phyloP scores from a whole-genome alignment of 2,797 vertebrate species.

The Esox lucius region DNA sequence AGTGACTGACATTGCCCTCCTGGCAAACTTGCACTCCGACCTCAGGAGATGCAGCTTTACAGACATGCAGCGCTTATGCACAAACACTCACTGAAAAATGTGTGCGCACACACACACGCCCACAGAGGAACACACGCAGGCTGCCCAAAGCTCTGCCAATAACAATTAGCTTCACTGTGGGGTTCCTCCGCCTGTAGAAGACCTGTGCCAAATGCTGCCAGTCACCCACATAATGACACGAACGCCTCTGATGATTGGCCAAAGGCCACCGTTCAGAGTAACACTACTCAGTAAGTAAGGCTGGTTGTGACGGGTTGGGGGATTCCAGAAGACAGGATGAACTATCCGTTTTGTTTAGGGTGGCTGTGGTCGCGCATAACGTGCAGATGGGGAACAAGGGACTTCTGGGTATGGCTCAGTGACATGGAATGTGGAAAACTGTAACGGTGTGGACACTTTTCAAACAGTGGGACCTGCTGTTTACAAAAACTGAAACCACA shows the following conservation, averaged over 20 bases:
- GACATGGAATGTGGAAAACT: neutral
- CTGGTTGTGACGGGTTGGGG: neutral
- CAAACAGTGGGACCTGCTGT: neutral
- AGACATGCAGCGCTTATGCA: slow-evolving; percentile 13
- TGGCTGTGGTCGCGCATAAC: neutral
- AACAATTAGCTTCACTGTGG: slow-evolving; percentile 38
- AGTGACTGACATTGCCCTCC: slow-evolving; percentile 2
- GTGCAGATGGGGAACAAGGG: neutral
- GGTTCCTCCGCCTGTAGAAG: slow-evolving; percentile 37
- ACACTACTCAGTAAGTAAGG: neutral
- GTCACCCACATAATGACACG: slow-evolving; percentile 36
- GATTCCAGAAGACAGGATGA: slow-evolving; percentile 34
- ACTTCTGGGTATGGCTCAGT: neutral
- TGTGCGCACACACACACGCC: slow-evolving; percentile 11
- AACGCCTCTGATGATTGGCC: slow-evolving; percentile 15
- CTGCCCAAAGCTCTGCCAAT: slow-evolving; percentile 34
- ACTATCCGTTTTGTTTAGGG: slow-evolving; percentile 27
- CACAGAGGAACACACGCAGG: neutral
- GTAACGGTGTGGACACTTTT: neutral
- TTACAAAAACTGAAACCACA: neutral
- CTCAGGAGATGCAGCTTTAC: slow-evolving; percentile 17
- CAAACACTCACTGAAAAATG: slow-evolving; percentile 1
- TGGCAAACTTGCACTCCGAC: slow-evolving; percentile 35
- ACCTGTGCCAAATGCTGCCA: slow-evolving; percentile 29
- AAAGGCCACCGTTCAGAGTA: neutral